These are phyloP conservation scores for Chirona hameri DNA, from an alignment of 2,888 invertebrate species.

Conservation along the genomic window DNA sequence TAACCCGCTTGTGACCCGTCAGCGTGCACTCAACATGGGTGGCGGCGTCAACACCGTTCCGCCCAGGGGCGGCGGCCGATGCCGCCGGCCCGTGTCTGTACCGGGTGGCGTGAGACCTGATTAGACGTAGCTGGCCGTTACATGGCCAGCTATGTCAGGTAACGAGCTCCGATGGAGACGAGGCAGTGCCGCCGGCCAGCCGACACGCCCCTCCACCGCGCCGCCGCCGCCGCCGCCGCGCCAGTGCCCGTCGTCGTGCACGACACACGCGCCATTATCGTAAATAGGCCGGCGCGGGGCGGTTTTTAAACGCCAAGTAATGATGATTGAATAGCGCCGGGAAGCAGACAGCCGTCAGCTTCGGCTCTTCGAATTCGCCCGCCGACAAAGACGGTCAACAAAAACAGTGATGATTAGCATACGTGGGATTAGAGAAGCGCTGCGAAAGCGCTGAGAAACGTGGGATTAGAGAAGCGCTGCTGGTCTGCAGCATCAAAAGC, in stretches of 20 bases:
- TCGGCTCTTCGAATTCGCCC: neutral
- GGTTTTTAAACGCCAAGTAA: conserved; percentile 1
- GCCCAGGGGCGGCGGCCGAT: neutral
- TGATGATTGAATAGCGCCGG: conserved; percentile 13
- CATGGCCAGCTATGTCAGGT: neutral
- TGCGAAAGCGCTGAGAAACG: too few species aligned
- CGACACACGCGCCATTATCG: neutral
- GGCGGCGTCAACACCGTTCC: neutral
- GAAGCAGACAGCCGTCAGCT: neutral
- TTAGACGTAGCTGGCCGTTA: neutral
- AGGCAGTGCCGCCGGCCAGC: neutral
- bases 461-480: neutral
- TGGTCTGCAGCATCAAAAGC: neutral
- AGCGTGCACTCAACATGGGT: too few species aligned
- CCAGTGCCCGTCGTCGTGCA: neutral
- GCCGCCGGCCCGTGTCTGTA: neutral
- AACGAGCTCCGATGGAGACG: neutral
- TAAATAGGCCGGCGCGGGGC: neutral
- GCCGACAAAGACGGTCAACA: neutral
- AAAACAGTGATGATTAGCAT: conserved; percentile 7
- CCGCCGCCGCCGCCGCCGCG: too few species aligned
- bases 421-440: neutral
- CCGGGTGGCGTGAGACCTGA: neutral
- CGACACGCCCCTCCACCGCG: neutral
- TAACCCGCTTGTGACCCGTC: too few species aligned